These are phyloP conservation scores for Drosophila anceps DNA, from an alignment of 2,888 invertebrate genomes.

Conservation along the genomic window DNA sequence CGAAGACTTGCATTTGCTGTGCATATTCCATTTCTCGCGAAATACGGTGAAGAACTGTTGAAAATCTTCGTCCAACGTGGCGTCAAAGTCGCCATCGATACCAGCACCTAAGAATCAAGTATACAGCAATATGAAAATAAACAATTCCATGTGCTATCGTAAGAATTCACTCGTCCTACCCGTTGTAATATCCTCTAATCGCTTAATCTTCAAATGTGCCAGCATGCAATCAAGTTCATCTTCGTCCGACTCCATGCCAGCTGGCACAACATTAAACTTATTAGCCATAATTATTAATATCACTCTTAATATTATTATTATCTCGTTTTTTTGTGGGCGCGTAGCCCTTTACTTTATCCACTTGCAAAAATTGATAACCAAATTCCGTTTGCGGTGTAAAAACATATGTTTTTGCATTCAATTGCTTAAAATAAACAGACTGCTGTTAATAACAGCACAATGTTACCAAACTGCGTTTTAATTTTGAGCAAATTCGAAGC, in stretches of 20 bases:
- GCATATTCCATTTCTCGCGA: slow-evolving; percentile 81
- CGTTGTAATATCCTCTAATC: slow-evolving; percentile 83
- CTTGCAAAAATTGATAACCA: slow-evolving; percentile 47
- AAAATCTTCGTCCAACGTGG: slow-evolving; percentile 71
- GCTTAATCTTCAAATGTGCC: slow-evolving; percentile 83
- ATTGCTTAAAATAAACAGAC: slow-evolving; percentile 9
- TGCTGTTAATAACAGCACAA: slow-evolving; percentile 14
- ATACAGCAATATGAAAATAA: neutral
- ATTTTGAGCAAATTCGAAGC: neutral
- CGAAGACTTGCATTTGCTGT: slow-evolving; percentile 72
- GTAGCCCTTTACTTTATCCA: slow-evolving; percentile 41
- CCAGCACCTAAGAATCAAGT: slow-evolving; percentile 72
- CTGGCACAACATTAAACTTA: slow-evolving; percentile 67
- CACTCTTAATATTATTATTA: slow-evolving; percentile 6
- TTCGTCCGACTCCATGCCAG: slow-evolving; percentile 83
- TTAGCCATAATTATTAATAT: slow-evolving; percentile 48
- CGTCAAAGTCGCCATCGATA: slow-evolving; percentile 84
- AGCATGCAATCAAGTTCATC: slow-evolving; percentile 63
- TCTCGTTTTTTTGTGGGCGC: slow-evolving; percentile 42
- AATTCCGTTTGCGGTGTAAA: slow-evolving; percentile 40
- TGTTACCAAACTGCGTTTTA: neutral
- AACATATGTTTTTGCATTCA: slow-evolving; percentile 30
- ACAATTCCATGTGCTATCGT: neutral
- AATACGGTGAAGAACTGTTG: slow-evolving; percentile 79
- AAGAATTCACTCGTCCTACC: slow-evolving; percentile 48